Percentiles rank a stretch among this genome's conserved stretches.
Evolutionary conservation across 2,888 invertebrate species (phyloP).

Genomic region (Keiferia lycopersicella): DNA sequence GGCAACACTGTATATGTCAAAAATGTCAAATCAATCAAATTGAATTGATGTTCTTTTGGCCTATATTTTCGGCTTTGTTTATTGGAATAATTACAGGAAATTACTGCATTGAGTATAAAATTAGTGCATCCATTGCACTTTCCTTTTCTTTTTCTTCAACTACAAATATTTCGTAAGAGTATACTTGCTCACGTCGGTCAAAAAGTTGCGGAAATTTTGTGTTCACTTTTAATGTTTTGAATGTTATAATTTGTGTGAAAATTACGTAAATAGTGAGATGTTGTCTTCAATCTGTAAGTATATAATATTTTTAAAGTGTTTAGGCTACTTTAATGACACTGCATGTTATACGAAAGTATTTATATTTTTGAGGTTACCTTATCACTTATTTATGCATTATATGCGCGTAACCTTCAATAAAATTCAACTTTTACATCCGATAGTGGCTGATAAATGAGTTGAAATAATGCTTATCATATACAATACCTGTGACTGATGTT

Average conservation of each 20-base stretch:
- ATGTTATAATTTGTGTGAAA: background rate
- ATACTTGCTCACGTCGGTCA: background rate
- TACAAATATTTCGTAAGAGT: background rate
- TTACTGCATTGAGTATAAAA: background rate
- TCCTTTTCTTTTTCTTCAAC: background rate
- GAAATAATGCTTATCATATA: background rate
- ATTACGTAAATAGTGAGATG: conserved; percentile 33
- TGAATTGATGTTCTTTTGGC: conserved; percentile 7
- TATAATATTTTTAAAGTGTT: background rate
- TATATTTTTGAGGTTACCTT: background rate
- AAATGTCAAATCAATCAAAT: background rate
- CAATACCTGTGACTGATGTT: background rate
- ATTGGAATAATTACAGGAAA: conserved; percentile 5
- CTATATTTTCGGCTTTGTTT: conserved; percentile 15
- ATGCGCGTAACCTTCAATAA: background rate
- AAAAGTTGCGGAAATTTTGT: background rate
- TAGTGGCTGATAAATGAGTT: background rate
- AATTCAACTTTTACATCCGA: background rate
- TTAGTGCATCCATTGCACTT: background rate
- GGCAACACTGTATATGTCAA: too few relatives aligned
- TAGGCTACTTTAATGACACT: background rate
- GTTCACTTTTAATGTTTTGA: background rate
- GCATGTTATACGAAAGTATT: background rate
- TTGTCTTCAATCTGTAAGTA: conserved; percentile 46
- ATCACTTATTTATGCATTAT: background rate